These are phyloP conservation scores for Syngnathus scovelli DNA, from an alignment of 2,113 vertebrate genomes.

Conservation along the genomic window DNA sequence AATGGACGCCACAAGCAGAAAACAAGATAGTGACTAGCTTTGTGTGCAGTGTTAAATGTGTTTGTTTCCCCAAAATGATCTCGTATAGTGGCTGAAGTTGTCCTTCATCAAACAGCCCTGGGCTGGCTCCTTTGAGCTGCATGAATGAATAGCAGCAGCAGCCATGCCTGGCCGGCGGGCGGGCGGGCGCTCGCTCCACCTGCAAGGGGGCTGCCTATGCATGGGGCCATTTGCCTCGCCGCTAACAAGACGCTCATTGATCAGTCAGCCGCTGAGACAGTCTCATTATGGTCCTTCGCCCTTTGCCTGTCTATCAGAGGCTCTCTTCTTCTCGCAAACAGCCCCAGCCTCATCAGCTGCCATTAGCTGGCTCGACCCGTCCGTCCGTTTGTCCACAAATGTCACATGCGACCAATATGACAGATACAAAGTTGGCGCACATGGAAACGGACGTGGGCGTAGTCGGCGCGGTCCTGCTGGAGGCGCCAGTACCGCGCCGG, in stretches of 20 bases:
- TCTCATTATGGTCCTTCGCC: slow-evolving; percentile 68
- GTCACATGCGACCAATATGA: too few relatives aligned
- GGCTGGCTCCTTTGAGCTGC: slow-evolving; percentile 40
- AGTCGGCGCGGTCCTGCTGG: slow-evolving; percentile 61
- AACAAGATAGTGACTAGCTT: background rate
- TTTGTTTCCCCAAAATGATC: background rate
- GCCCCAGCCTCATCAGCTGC: slow-evolving; percentile 58
- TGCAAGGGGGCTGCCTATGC: slow-evolving; percentile 43
- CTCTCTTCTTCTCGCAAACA: slow-evolving; percentile 45
- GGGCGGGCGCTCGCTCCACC: slow-evolving; percentile 51
- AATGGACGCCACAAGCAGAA: background rate
- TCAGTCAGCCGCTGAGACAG: slow-evolving; percentile 67
- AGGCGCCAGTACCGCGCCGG: slow-evolving; percentile 68
- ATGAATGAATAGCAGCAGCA: slow-evolving; percentile 37
- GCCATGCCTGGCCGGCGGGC: slow-evolving; percentile 13
- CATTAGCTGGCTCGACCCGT: slow-evolving; percentile 56
- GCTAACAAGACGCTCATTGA: slow-evolving; percentile 73
- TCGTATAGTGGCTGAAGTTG: slow-evolving; percentile 19
- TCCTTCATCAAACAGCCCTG: slow-evolving; percentile 29
- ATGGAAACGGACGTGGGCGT: slow-evolving; percentile 81
- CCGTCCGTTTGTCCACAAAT: slow-evolving; percentile 4
- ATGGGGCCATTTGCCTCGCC: slow-evolving; percentile 53
- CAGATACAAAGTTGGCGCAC: slow-evolving; percentile 40
- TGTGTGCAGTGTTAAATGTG: background rate
- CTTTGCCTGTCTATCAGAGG: slow-evolving; percentile 49